Evolutionary conservation across 2,113 vertebrate genomes (phyloP).

Genomic region (Columbina picui): DNA sequence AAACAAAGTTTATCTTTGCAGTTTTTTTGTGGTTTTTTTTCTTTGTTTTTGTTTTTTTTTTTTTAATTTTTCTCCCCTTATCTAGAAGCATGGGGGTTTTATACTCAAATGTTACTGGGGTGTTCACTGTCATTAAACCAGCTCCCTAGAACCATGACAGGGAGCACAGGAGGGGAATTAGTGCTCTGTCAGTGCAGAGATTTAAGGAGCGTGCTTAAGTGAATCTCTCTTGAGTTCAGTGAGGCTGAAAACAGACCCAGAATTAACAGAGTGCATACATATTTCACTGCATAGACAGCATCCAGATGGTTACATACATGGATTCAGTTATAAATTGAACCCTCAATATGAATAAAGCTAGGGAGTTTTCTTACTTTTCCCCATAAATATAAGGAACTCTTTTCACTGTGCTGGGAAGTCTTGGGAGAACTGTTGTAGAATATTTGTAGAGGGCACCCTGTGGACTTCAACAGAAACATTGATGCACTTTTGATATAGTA

Average conservation of each 20-base stretch:
- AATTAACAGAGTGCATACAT: accelerated
- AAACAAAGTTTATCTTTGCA: not conserved
- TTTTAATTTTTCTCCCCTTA: not conserved
- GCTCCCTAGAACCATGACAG: not conserved
- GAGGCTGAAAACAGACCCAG: not conserved
- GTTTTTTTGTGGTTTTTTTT: not conserved
- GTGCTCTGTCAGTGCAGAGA: not conserved
- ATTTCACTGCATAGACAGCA: not conserved
- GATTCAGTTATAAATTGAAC: not conserved
- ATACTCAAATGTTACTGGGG: not conserved
- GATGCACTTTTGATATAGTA: not conserved
- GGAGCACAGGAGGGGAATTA: not conserved
- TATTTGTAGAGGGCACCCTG: not conserved
- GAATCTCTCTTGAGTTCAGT: not conserved
- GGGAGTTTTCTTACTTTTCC: not conserved
- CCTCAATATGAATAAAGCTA: not conserved
- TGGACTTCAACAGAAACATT: not conserved
- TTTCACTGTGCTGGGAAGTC: not conserved
- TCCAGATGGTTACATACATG: not conserved
- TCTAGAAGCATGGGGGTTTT: not conserved
- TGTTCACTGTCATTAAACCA: not conserved
- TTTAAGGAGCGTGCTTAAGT: not conserved
- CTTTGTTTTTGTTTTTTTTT: not conserved
- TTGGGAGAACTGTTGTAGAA: not conserved
- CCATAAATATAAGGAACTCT: not conserved